Percentiles rank a stretch among this genome's conserved stretches.
phyloP scores from a whole-genome alignment of 1,140 invertebrate species.

The Drosophila orosa region DNA sequence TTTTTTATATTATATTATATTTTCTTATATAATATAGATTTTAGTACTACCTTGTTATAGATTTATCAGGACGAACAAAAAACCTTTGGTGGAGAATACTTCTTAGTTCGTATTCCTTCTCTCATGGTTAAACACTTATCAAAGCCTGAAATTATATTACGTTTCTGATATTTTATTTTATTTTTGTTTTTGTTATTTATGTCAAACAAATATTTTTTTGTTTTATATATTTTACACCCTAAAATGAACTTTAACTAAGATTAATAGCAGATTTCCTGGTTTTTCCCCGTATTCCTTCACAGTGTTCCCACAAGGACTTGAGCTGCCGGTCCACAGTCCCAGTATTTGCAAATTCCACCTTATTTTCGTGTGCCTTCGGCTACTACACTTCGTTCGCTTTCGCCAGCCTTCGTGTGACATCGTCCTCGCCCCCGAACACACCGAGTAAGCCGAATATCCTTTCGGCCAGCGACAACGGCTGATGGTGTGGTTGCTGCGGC shows the following conservation, averaged over 20 bases:
- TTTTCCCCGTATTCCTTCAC: not conserved
- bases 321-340: not conserved
- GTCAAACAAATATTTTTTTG: too few relatives aligned
- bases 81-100: too few relatives aligned
- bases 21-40: too few relatives aligned
- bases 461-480: slow-evolving; percentile 5
- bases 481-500: slow-evolving; percentile 15
- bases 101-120: too few relatives aligned
- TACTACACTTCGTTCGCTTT: not conserved
- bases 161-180: too few relatives aligned
- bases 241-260: too few relatives aligned
- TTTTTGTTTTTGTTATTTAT: too few relatives aligned
- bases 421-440: slow-evolving; percentile 11
- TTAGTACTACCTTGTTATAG: too few relatives aligned
- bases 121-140: too few relatives aligned
- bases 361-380: not conserved
- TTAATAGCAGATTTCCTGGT: not conserved
- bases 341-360: not conserved
- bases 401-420: not conserved
- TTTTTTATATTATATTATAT: too few relatives aligned
- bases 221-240: not conserved
- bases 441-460: slow-evolving; percentile 15
- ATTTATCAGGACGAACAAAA: too few relatives aligned
- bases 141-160: too few relatives aligned
- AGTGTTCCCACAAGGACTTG: not conserved